These are phyloP conservation scores for Pteruthius melanotis DNA, from an alignment of 2,113 vertebrate species.

Conservation along the genomic window DNA sequence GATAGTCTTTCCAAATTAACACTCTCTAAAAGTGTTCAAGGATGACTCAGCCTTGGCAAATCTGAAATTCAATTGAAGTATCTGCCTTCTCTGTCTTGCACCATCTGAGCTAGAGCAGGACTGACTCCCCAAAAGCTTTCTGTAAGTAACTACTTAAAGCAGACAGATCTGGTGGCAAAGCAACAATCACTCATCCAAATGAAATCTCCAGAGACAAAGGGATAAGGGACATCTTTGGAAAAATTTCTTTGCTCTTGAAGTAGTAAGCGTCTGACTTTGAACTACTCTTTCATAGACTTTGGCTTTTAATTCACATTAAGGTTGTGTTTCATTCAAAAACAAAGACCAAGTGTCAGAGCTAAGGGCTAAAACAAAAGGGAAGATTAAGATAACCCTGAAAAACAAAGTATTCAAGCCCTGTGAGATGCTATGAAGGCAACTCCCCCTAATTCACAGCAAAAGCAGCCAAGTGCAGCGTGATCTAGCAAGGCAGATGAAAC, in stretches of 20 bases:
- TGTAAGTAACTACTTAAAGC: not conserved
- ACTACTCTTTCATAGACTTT: not conserved
- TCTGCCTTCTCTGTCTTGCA: not conserved
- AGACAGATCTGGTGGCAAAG: not conserved
- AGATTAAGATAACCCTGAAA: not conserved
- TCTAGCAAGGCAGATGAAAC: not conserved
- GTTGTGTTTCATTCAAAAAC: not conserved
- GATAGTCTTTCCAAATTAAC: not conserved
- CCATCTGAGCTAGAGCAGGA: not conserved
- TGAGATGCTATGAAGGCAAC: not conserved
- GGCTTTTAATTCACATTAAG: not conserved
- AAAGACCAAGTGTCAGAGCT: not conserved
- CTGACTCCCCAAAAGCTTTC: not conserved
- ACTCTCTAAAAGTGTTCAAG: not conserved
- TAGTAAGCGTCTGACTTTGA: not conserved
- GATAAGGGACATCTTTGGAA: not conserved
- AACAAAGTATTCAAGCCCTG: not conserved
- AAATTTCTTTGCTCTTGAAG: not conserved
- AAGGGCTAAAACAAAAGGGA: not conserved
- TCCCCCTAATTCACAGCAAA: not conserved
- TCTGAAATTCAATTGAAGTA: not conserved
- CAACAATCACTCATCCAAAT: not conserved
- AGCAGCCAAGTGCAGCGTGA: not conserved
- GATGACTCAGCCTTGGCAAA: not conserved
- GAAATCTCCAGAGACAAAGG: not conserved